Evolutionary conservation across 2,888 invertebrate species (phyloP), one percentile per base, ranked within the genome.

Genomic region (Geophilus truncorum): DNA sequence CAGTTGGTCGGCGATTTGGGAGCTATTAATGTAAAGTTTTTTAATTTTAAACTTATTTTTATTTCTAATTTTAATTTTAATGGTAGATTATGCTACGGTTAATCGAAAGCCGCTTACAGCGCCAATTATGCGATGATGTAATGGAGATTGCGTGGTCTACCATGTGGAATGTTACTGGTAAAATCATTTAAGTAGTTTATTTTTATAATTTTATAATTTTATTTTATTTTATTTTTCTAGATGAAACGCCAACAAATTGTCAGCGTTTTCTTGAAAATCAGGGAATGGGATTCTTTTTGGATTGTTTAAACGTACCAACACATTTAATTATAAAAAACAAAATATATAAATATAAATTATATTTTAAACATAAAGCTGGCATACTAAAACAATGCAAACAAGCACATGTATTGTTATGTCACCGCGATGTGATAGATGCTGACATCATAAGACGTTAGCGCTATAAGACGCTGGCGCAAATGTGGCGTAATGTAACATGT

Each of bases 111-210:
- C 92, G 96, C 78, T 89, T 96, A 82, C 90, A 91, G 81, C 90
- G 92, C 45, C 90, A 90, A 81, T 89, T 93, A 57, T 97, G 96
- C 86, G 98, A 98, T 87, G 98, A 98, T 87, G 95, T 97, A 21
- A 90, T 98, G 88, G 97, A 98, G 88, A 96, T 97, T 18, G 96
- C 97, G 3, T 98, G 98, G 98, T 97, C 97, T 81, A 96, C 97
- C n/a, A 94, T 98, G 94, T 98, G 98, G 98, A 98, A 98, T 88
- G 87, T 89, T 30, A 89, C 89, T 83, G 88, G 88, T 88, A 15
- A 78, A 28, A n/a, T n/a, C n/a, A 34, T 36, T 30, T 40, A 30
- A 28, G 5, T 28, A 25, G n/a, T n/a, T n/a, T n/a, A 23, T 76
- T 45, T 15, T 77, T 18, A 77, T 30, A 79, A 23, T 34, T 18